These are phyloP conservation scores for Pachydiplax longipennis DNA, from an alignment of 2,888 invertebrate genomes.

Conservation along the genomic window DNA sequence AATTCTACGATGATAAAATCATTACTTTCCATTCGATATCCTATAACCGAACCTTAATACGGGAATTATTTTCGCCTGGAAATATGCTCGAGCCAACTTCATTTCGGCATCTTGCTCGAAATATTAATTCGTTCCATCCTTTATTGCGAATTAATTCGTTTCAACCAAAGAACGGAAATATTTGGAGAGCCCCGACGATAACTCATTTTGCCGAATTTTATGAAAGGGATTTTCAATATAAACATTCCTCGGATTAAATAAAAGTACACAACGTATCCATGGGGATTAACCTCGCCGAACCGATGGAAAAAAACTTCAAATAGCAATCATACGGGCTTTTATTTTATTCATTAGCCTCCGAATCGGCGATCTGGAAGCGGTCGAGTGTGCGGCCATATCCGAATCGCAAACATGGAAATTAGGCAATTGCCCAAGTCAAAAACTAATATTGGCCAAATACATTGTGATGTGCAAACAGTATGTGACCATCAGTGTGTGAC, in stretches of 20 bases:
- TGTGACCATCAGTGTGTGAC: not conserved
- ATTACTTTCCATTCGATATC: too few species aligned
- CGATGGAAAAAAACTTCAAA: not conserved
- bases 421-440: not conserved
- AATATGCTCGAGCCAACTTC: not conserved
- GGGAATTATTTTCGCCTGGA: not conserved
- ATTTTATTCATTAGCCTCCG: not conserved
- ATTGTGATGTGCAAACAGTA: not conserved
- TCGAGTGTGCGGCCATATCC: not conserved
- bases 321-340: not conserved
- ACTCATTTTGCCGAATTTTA: not conserved
- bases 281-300: not conserved
- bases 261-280: not conserved
- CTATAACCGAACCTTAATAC: too few species aligned
- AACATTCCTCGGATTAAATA: not conserved
- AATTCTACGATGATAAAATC: too few species aligned
- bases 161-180: not conserved
- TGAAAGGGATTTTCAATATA: not conserved
- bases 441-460: not conserved
- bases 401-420: not conserved
- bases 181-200: not conserved
- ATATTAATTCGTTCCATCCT: not conserved
- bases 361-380: not conserved
- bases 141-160: not conserved
- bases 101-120: not conserved